phyloP scores from a whole-genome alignment of 37 sponge, comb jelly and placozoan species.

The Dysidea cf. avara region DNA sequence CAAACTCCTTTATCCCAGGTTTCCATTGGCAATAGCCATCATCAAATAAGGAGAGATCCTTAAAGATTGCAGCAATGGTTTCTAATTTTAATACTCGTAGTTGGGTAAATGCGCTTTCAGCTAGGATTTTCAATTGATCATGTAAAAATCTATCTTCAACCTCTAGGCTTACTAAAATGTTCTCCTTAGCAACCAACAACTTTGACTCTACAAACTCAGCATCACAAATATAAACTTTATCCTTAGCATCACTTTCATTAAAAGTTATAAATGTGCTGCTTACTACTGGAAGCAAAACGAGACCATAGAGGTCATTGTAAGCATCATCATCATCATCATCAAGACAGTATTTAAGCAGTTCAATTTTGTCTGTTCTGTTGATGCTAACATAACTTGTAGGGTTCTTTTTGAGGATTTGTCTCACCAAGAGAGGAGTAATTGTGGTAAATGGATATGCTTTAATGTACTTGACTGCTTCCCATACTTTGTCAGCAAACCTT shows the following conservation, averaged over 20 bases:
- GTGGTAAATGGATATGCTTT: neutral
- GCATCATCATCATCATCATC: slow-evolving; percentile 15
- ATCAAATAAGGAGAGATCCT: too few species aligned
- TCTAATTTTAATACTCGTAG: slow-evolving; percentile 1
- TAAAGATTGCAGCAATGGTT: too few species aligned
- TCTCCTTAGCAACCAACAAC: too few species aligned
- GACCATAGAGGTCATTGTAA: slow-evolving; percentile 28
- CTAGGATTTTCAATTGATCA: slow-evolving; percentile 5
- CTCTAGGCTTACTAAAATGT: slow-evolving; percentile 6
- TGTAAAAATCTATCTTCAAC: slow-evolving; percentile 3
- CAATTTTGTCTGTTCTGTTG: slow-evolving; percentile 12
- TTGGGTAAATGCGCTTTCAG: slow-evolving; percentile 10
- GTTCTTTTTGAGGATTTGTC: neutral
- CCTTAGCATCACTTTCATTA: too few species aligned
- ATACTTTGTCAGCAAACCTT: slow-evolving; percentile 1
- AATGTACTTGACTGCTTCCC: slow-evolving; percentile 9
- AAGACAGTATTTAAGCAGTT: slow-evolving; percentile 50
- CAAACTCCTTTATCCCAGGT: too few species aligned
- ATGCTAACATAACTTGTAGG: slow-evolving; percentile 7
- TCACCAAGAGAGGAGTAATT: slow-evolving; percentile 17
- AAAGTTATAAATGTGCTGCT: slow-evolving; percentile 32
- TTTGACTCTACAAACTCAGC: too few species aligned
- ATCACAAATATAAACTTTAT: too few species aligned
- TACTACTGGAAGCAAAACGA: slow-evolving; percentile 45
- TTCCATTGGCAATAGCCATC: too few species aligned